These are phyloP conservation scores for Oryzias sinensis DNA, from an alignment of 2,797 vertebrate genomes.

Conservation along the genomic window DNA sequence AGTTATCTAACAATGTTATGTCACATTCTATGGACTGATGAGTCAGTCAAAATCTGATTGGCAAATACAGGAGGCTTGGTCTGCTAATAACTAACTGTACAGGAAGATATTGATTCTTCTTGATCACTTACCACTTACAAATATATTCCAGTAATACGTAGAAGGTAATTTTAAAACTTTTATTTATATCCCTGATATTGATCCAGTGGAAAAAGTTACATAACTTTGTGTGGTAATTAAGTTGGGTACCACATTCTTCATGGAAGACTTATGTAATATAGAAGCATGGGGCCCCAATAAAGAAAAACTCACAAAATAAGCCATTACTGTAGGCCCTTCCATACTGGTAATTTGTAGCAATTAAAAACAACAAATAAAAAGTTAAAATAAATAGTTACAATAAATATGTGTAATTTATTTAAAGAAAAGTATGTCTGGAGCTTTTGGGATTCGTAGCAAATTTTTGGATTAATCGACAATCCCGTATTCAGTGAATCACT, in stretches of 20 bases:
- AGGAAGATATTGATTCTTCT: background rate
- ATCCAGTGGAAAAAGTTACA: background rate
- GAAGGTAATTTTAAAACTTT: background rate
- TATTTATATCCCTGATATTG: background rate
- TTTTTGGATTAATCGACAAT: too few relatives aligned
- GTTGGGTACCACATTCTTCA: background rate
- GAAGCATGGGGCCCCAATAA: background rate
- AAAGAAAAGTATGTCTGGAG: too few relatives aligned
- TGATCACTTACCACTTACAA: background rate
- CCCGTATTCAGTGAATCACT: too few relatives aligned
- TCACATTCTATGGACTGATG: conserved; percentile 20
- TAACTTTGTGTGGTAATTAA: background rate
- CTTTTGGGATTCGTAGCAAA: too few relatives aligned
- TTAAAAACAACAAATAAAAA: too few relatives aligned
- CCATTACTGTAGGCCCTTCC: background rate
- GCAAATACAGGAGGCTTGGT: conserved; percentile 25
- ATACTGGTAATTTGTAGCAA: too few relatives aligned
- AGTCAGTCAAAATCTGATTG: conserved; percentile 24
- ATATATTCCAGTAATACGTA: background rate
- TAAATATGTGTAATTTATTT: too few relatives aligned
- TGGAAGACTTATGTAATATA: too few relatives aligned
- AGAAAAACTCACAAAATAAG: background rate
- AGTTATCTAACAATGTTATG: conserved; percentile 23
- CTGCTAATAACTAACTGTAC: conserved; percentile 10
- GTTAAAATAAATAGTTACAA: too few relatives aligned